Evolutionary conservation across 2,797 vertebrate species (phyloP), one percentile per base, ranked within the genome.

Genomic region (Cryptoprocta ferox): DNA sequence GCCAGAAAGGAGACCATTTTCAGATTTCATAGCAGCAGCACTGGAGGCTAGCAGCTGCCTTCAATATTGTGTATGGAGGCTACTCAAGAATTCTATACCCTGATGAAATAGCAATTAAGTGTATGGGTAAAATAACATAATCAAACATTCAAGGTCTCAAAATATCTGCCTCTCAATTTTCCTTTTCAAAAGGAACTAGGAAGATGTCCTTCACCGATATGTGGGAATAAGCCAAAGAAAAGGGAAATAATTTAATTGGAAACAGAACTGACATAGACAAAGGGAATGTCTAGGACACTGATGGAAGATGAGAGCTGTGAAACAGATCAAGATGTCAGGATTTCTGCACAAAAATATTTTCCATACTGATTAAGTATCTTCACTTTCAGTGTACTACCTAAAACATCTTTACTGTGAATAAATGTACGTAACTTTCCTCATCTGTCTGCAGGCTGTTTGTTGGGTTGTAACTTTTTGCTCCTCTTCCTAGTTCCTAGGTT

Each of bases 101-200:
- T 84, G 28, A 28, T 71, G 92, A 96, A 85, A 80, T 0, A 89
- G 39, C 18, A 94, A 66, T n/a, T 78, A 94, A 92, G 21, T 61
- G 0, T 78, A 96, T 82, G 28, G 4, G 30, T 83, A 92, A 83
- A 92, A 84, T 24, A 91, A 68, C 35, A 94, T 65, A 78, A 93
- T 95, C 63, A 94, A 96, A 85, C 5, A 75, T 37, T 9, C 19
- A 92, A 42, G 35, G 39, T 85, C 78, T 96, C 85, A 84, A 94
- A 78, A 88, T 28, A 91, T 65, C 82, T 92, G 78, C 50, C 86
- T 91, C 24, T 82, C 30, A 66, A 84, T 92, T 94, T 94, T 61
- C 65, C 32, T 87, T 94, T 76, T 37, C 76, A 84, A 93, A 86
- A 94, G 39, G 30, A 79, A 83, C 9, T 81, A 59, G 39, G 28